These are phyloP conservation scores for Trichogramma evanescens DNA, from an alignment of 2,888 invertebrate genomes.

Conservation along the genomic window DNA sequence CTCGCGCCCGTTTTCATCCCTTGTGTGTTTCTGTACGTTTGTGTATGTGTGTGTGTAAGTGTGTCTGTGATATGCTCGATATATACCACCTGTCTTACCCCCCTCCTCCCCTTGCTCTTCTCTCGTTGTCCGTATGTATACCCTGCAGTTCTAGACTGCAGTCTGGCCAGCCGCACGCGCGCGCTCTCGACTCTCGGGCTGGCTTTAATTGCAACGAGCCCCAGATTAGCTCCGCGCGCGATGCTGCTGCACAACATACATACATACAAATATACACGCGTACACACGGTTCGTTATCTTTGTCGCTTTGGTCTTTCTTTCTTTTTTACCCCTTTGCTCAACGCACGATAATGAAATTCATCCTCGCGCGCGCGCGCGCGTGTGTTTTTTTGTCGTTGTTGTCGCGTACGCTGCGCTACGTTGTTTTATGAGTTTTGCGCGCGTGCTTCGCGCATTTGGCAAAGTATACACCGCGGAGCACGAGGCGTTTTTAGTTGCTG, in stretches of 20 bases:
- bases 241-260: too few relatives aligned
- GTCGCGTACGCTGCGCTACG: not conserved
- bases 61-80: too few relatives aligned
- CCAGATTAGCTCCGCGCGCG: too few relatives aligned
- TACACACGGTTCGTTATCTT: too few relatives aligned
- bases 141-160: not conserved
- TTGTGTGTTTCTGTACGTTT: too few relatives aligned
- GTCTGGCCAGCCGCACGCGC: not conserved
- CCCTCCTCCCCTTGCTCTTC: not conserved
- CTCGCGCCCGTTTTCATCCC: not conserved
- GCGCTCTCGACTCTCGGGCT: not conserved
- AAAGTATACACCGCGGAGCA: too few relatives aligned
- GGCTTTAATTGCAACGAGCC: conserved; percentile 8
- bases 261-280: too few relatives aligned
- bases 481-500: too few relatives aligned
- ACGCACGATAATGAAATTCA: conserved; percentile 10
- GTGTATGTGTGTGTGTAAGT: not conserved
- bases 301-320: too few relatives aligned
- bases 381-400: not conserved
- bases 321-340: not conserved
- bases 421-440: too few relatives aligned
- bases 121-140: not conserved
- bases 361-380: not conserved
- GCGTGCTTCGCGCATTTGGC: too few relatives aligned
- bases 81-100: not conserved